Percentiles rank a stretch among this genome's conserved stretches.
phyloP scores from a whole-genome alignment of 2,888 invertebrate genomes.

The Mylabris sibirica region DNA sequence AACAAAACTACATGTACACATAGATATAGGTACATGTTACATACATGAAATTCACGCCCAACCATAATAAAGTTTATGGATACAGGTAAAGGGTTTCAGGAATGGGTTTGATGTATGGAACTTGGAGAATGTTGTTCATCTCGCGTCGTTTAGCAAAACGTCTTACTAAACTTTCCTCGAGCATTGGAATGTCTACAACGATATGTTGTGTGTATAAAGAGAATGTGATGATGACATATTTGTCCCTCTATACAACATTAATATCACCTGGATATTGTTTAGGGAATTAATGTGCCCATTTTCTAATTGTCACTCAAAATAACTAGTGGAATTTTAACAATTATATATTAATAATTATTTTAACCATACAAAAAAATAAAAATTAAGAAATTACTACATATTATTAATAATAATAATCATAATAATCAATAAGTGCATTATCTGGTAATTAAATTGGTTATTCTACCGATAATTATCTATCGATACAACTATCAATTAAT shows the following conservation, averaged over 20 bases:
- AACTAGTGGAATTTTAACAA: not conserved
- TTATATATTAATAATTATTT: not conserved
- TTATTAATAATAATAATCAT: no score
- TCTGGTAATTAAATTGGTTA: slow-evolving; percentile 11
- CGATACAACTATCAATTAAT: slow-evolving; percentile 14
- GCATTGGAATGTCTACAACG: slow-evolving; percentile 55
- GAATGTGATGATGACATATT: slow-evolving; percentile 60
- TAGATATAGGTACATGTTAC: not conserved
- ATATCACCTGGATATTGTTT: slow-evolving; percentile 40
- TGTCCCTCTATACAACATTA: slow-evolving; percentile 51
- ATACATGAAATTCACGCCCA: slow-evolving; percentile 34
- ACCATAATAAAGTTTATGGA: slow-evolving; percentile 38
- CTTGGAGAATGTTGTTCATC: slow-evolving; percentile 59
- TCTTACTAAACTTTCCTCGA: slow-evolving; percentile 55
- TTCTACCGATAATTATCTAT: slow-evolving; percentile 13
- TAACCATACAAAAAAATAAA: not conserved
- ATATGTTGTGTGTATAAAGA: slow-evolving; percentile 36
- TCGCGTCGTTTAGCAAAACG: slow-evolving; percentile 56
- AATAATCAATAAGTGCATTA: slow-evolving; percentile 10
- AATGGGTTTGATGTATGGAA: slow-evolving; percentile 59
- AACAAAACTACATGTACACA: not conserved
- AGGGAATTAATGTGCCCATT: not conserved
- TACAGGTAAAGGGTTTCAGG: slow-evolving; percentile 53
- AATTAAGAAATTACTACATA: no score
- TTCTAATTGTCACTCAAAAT: slow-evolving; percentile 8